Conservation (phyloP, 2,797 vertebrate species). For the Argyrosomus regius region DNA sequence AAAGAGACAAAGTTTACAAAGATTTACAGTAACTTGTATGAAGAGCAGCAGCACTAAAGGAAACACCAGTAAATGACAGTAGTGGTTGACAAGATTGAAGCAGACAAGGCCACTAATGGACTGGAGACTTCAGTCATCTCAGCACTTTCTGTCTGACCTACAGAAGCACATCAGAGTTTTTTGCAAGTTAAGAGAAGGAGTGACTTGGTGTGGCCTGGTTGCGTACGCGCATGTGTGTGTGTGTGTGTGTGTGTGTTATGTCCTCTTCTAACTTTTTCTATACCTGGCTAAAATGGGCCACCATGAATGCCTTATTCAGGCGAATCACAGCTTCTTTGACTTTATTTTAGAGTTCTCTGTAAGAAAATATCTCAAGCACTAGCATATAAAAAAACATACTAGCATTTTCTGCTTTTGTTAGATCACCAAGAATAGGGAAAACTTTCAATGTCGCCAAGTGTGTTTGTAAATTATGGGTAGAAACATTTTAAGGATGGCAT, state of each 20-base stretch:
- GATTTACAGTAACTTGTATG: not conserved
- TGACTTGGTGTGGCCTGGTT: slow-evolving; percentile 15
- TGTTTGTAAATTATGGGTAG: not conserved
- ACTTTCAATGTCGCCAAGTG: not conserved
- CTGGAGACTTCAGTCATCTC: slow-evolving; percentile 49
- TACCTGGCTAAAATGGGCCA: slow-evolving; percentile 22
- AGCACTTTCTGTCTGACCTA: slow-evolving; percentile 61
- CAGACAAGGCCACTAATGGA: slow-evolving; percentile 71
- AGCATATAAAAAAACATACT: not conserved
- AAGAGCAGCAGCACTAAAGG: slow-evolving; percentile 14
- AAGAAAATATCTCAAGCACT: not conserved
- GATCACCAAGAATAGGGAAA: not conserved
- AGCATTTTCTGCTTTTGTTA: not conserved
- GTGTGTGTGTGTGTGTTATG: slow-evolving; percentile 14
- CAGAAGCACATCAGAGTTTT: slow-evolving; percentile 48
- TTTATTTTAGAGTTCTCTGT: not conserved
- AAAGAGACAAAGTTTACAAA: too few relatives aligned
- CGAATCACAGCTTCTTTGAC: not conserved
- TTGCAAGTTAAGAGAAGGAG: slow-evolving; percentile 49
- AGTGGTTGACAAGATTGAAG: slow-evolving; percentile 58
- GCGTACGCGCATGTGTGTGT: slow-evolving; percentile 26
- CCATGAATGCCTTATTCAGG: not conserved
- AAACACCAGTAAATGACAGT: slow-evolving; percentile 44
- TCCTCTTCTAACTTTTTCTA: not conserved
- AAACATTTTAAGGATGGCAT: too few relatives aligned